A percentile compares a stretch with the other conserved stretches of the same genome.
phyloP scores from a whole-genome alignment of 2,113 vertebrate species.

The Psittacula cyanocephala region DNA sequence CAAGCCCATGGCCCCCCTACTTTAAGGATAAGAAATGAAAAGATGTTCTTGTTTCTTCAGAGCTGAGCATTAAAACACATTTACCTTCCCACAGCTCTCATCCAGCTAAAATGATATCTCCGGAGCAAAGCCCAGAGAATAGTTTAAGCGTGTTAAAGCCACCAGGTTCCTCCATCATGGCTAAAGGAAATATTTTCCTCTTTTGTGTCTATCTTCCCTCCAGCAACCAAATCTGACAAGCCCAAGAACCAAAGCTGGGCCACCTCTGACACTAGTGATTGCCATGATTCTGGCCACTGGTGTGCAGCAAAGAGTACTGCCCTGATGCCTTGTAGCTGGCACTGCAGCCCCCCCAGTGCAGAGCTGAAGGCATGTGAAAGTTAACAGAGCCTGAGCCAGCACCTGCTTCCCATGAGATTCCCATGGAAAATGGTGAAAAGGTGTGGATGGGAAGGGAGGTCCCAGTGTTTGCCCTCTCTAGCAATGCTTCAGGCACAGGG shows the following conservation, averaged over 20 bases:
- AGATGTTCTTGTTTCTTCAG: background rate
- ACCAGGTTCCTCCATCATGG: background rate
- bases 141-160: background rate
- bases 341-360: background rate
- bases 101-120: background rate
- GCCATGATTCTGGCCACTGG: background rate
- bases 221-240: background rate
- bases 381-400: background rate
- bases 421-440: background rate
- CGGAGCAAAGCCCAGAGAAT: background rate
- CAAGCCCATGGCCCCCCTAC: background rate
- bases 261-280: background rate
- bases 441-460: background rate
- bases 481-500: background rate
- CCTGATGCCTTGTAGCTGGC: background rate
- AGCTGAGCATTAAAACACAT: background rate
- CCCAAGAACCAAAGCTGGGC: background rate
- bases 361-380: background rate
- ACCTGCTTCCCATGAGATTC: background rate
- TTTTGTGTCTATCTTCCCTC: background rate
- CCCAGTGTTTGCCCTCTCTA: background rate
- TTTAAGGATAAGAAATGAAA: background rate
- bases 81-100: background rate
- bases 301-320: background rate
- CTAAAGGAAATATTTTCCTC: background rate